A percentile compares a stretch with the other conserved stretches of the same genome.
Conservation (phyloP, 2,797 vertebrate genomes). For the Chanos chanos region DNA sequence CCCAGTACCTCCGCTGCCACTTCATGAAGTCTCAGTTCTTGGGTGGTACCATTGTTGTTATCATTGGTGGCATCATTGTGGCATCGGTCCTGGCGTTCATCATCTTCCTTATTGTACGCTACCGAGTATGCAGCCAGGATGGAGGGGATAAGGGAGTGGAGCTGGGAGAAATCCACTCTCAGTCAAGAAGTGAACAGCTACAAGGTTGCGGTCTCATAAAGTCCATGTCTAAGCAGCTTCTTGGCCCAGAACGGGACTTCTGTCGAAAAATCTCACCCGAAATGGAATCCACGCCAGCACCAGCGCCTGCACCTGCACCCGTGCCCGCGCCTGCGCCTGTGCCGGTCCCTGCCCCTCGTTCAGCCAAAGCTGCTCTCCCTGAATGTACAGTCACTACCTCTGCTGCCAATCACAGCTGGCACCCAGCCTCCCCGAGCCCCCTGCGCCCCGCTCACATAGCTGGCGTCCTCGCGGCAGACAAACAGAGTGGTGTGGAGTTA, state of each 20-base stretch:
- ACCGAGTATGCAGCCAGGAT: conserved; percentile 91
- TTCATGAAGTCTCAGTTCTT: conserved; percentile 99
- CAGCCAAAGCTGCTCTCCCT: conserved; percentile 77
- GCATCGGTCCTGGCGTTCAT: conserved; percentile 97
- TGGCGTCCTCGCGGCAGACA: conserved; percentile 68
- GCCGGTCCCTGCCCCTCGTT: conserved; percentile 43
- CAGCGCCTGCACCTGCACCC: conserved; percentile 7
- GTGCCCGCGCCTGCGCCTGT: not conserved
- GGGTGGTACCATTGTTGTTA: conserved; percentile 97
- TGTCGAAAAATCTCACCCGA: conserved; percentile 73
- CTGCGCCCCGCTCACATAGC: conserved; percentile 83
- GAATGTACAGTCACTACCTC: conserved; percentile 89
- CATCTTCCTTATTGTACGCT: conserved; percentile 98
- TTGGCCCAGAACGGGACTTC: conserved; percentile 79
- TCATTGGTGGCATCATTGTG: conserved; percentile 97
- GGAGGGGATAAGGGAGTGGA: conserved; percentile 87
- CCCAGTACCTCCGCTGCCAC: conserved; percentile 94
- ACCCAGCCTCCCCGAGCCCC: conserved; percentile 78
- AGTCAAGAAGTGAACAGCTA: conserved; percentile 88
- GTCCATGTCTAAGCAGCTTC: conserved; percentile 87
- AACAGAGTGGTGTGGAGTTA: conserved; percentile 70
- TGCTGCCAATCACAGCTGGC: conserved; percentile 84
- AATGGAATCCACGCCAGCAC: conserved; percentile 53
- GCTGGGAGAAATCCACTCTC: conserved; percentile 91
- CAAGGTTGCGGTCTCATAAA: conserved; percentile 79